These are phyloP conservation scores for Harmothoe impar DNA, from an alignment of 2,888 invertebrate genomes.

Conservation along the genomic window DNA sequence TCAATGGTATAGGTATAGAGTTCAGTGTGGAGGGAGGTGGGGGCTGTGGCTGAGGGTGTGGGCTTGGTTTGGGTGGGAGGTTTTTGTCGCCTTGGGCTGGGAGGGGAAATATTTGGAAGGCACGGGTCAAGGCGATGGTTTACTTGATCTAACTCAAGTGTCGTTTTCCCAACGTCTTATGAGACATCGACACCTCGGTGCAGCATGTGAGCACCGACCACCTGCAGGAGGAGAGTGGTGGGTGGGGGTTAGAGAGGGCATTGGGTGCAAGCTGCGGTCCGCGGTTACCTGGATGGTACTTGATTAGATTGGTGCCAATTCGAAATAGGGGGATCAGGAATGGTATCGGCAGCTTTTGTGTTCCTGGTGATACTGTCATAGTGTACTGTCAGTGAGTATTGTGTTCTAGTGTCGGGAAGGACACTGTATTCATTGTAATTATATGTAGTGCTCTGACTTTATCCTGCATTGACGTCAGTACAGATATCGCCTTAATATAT, in stretches of 20 bases:
- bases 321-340: not conserved
- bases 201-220: not conserved
- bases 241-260: constrained; percentile 13
- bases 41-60: not conserved
- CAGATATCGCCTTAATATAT: too few relatives aligned
- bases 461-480: too few relatives aligned
- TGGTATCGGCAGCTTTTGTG: not conserved
- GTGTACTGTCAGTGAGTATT: too few relatives aligned
- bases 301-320: not conserved
- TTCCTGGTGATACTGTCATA: not conserved
- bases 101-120: constrained; percentile 51
- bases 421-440: too few relatives aligned
- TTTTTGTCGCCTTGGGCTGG: not conserved
- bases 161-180: constrained; percentile 49
- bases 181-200: constrained; percentile 28
- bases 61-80: not conserved
- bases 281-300: not conserved
- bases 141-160: constrained; percentile 58
- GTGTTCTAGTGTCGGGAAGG: too few relatives aligned
- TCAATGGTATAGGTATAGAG: not conserved
- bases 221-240: not conserved
- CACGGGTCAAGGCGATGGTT: constrained; percentile 60
- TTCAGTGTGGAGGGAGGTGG: not conserved
- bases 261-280: not conserved
- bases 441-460: too few relatives aligned